These are phyloP conservation scores for Tanypteryx hageni DNA, from an alignment of 2,888 invertebrate genomes.

Conservation along the genomic window DNA sequence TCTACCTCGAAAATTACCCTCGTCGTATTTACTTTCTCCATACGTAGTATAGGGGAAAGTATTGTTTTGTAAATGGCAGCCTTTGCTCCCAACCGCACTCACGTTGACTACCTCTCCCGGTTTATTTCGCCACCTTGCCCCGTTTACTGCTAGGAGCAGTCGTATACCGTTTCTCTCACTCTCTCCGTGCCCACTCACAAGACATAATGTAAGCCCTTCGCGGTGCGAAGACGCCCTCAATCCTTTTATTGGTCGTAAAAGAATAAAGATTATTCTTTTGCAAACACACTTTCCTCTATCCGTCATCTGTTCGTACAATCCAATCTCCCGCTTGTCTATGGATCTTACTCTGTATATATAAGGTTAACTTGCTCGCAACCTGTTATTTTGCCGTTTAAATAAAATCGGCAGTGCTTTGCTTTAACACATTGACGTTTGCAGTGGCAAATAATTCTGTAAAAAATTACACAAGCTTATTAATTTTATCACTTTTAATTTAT, in stretches of 20 bases:
- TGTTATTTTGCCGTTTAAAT: background rate
- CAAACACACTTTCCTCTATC: background rate
- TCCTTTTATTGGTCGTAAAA: conserved; percentile 1
- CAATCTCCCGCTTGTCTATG: background rate
- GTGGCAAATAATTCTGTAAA: too few species aligned
- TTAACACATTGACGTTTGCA: background rate
- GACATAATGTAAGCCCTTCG: background rate
- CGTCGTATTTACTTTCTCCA: too few species aligned
- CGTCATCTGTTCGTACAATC: background rate
- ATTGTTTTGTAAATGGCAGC: too few species aligned
- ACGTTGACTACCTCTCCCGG: background rate
- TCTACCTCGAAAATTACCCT: too few species aligned
- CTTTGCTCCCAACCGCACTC: too few species aligned
- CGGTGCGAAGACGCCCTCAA: background rate
- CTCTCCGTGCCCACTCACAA: background rate
- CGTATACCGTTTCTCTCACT: background rate
- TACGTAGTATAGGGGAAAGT: too few species aligned
- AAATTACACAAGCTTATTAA: too few species aligned
- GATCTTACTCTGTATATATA: background rate
- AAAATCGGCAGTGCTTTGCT: background rate
- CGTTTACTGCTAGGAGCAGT: background rate
- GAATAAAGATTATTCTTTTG: conserved; percentile 1
- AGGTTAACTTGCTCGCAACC: background rate
- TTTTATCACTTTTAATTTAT: too few species aligned
- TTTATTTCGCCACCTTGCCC: background rate